Base-by-base conservation (phyloP, 2,888 invertebrate genomes). In the Cheilosia vulpina region DNA sequence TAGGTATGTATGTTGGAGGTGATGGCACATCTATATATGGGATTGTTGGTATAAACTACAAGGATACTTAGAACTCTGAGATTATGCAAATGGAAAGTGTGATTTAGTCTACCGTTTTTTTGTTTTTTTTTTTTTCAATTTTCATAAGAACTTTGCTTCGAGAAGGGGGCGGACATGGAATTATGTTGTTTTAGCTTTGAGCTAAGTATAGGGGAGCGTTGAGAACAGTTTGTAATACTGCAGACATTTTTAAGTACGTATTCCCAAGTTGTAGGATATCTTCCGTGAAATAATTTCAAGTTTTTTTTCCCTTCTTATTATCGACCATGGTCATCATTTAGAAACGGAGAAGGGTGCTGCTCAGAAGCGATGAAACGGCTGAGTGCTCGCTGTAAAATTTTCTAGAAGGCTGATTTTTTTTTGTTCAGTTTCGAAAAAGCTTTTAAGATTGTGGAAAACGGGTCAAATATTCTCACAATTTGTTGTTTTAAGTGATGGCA, bases 81-180 rank as follows among this genome's bases (percentile, higher is more conserved):
- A 76, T 81, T 85, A 85, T 81, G 85, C 85, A 81, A 85, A 85
- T 81, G 76, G 50, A 85, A 85, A 85, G 76, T 80, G 63, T 63
- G 79, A 81, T 81, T 81, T 43, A 57, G 60, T 55, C 75, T 72
- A n/a, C 11, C 15, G 5, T 21, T 71, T 60, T 43, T 53, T 45
- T 60, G n/a, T n/a, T n/a, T n/a, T n/a, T 50, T 34, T 68, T 69
- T 65, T 79, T 75, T 84, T 83, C 73, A 80, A 84, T 80, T 71
- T 80, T 65, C 69, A 57, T 75, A 84, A 80, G 47, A 80, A 65
- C 58, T 45, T 69, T 84, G 55, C 43, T 21, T 27, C 7, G 17
- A 21, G 50, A 21, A n/a, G 21, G 21, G 31, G 24, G 9, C 13
- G 38, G 47, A 19, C 17, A 43, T 72, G 47, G 41, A 58, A 79